These are phyloP conservation scores for Dicyrtomina minuta DNA, from an alignment of 2,888 invertebrate species.

Conservation along the genomic window DNA sequence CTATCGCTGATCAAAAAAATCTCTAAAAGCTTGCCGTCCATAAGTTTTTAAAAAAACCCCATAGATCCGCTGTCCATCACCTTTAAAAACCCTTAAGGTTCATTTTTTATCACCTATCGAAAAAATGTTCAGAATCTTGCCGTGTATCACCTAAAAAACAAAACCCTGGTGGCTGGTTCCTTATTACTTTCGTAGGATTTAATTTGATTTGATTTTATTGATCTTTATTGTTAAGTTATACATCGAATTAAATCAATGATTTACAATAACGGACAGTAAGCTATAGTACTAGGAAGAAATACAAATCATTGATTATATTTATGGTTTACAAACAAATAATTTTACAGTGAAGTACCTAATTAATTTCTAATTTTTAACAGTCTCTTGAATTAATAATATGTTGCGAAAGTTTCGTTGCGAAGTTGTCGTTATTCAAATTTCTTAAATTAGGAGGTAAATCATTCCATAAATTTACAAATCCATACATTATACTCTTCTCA, in stretches of 20 bases:
- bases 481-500: not conserved
- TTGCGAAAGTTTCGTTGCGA: not conserved
- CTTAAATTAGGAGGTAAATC: not conserved
- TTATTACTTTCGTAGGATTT: no score
- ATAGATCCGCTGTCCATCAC: no score
- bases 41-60: no score
- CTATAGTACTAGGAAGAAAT: not conserved
- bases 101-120: no score
- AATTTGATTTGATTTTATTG: conserved; percentile 1
- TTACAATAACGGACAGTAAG: not conserved
- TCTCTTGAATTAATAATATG: not conserved
- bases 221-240: not conserved
- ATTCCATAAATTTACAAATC: not conserved
- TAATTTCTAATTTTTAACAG: not conserved
- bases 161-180: no score
- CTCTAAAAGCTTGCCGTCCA: no score
- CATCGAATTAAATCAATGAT: conserved; percentile 9
- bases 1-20: no score
- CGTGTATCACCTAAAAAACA: no score
- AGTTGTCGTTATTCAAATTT: no score
- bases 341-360: not conserved
- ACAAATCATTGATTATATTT: not conserved
- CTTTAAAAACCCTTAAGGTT: no score
- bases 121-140: no score
- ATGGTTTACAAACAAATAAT: not conserved